These are phyloP conservation scores for Felis catus DNA, from an alignment of 2,113 vertebrate genomes.

Conservation along the genomic window DNA sequence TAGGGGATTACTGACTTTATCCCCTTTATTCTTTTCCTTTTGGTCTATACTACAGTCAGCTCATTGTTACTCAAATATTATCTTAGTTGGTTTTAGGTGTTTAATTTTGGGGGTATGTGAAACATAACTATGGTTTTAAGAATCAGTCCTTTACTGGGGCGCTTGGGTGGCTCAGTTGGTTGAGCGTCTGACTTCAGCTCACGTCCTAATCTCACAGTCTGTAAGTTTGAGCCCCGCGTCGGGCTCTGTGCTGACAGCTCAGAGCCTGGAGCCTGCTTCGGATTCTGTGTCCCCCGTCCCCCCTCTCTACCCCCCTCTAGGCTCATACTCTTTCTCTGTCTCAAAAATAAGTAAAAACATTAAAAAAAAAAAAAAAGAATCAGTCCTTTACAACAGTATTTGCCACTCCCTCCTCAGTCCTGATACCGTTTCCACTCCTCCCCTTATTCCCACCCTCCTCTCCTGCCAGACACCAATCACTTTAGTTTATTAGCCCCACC, in stretches of 20 bases:
- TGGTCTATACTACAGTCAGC: neutral
- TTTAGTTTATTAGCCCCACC: neutral
- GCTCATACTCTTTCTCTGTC: no score
- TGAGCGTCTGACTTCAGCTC: no score
- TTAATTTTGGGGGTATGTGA: neutral
- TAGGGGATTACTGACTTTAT: neutral
- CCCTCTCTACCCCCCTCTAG: no score
- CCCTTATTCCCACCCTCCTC: neutral
- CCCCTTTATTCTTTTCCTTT: neutral
- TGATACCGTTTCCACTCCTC: neutral
- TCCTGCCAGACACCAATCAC: neutral
- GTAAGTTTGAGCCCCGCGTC: no score
- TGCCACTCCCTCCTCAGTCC: neutral
- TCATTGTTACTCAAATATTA: neutral
- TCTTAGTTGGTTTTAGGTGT: neutral
- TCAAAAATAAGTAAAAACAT: no score
- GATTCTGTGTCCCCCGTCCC: no score
- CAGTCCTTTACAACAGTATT: neutral
- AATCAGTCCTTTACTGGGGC: neutral
- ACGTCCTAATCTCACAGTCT: no score
- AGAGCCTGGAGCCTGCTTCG: no score
- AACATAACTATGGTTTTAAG: neutral
- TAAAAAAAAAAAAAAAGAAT: neutral
- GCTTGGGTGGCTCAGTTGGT: no score
- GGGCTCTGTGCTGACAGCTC: no score